Base-by-base conservation (phyloP, 1,140 invertebrate genomes). In the Eueides isabella region DNA sequence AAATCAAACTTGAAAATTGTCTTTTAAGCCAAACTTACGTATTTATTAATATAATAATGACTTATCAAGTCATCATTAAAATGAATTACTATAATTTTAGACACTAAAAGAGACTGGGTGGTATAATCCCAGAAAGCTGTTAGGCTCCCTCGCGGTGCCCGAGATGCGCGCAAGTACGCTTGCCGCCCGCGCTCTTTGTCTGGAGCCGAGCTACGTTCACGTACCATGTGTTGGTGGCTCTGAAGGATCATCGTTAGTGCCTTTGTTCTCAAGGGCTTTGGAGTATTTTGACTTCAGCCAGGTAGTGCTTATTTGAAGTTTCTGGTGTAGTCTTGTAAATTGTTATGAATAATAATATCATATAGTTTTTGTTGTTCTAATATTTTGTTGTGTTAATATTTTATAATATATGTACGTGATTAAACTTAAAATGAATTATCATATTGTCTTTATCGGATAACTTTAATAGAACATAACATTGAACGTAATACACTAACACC, bases 121-220 rank as follows among this genome's bases (percentile, higher is more conserved):
- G 88, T 91, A 92, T 67, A 83, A 91, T 68, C 89, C 88, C n/a
- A 80, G 83, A 5, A 90, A 82, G 55, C 61, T 92, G 41, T 72
- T 92, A 16, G 91, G 91, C 1, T 91, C 89, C 2, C n/a, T 92
- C 48, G 87, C 91, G 0, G 88, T 90, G 5, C 87, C 86, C 4
- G 91, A 92, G 70, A 91, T 92, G 91, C 81, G 91, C 23, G 89
- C 91, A 23, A 92, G 87, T 68, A 91, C 88, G 0, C 72, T 92
- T 5, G 91, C 91, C 0, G 89, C 91, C n/a, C 80, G 84, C 2
- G 87, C 86, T 0, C 80, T 31, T 31, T 31, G 30, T 31, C 30
- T 31, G 30, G 30, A 31, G 64, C 91, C 91, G 14, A 73, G 82
- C 19, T 90, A 87, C 68, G 87, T 87, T 11, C 83, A 87, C 33